Evolutionary conservation across 2,888 invertebrate species (phyloP).

Genomic region (Cryptus viduatorius): DNA sequence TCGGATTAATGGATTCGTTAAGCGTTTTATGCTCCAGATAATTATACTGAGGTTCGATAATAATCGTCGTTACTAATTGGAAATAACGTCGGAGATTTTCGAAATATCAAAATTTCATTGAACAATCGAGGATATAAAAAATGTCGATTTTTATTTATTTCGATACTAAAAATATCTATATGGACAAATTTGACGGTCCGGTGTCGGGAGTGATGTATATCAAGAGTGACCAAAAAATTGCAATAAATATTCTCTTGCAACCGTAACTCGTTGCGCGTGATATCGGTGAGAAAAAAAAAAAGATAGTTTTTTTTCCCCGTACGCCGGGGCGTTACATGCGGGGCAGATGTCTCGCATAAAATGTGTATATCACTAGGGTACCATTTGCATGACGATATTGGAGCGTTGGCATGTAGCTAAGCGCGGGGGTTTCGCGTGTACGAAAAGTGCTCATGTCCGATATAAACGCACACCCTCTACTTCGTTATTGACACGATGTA

Average conservation of each 20-base stretch:
- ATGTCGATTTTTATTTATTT: constrained; percentile 37
- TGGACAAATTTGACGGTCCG: neutral
- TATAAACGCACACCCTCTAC: constrained; percentile 56
- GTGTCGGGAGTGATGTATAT: neutral
- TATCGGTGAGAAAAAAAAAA: constrained; percentile 7
- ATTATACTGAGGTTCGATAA: constrained; percentile 24
- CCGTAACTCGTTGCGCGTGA: neutral
- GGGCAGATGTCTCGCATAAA: constrained; percentile 20
- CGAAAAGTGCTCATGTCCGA: constrained; percentile 60
- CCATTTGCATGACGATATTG: neutral
- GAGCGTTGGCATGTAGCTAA: neutral
- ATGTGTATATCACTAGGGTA: constrained; percentile 1
- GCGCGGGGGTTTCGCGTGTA: constrained; percentile 37
- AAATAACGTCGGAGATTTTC: neutral
- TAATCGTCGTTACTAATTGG: constrained; percentile 50
- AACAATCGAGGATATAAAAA: constrained; percentile 47
- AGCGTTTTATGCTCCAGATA: neutral
- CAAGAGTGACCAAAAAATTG: constrained; percentile 29
- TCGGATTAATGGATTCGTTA: constrained; percentile 1
- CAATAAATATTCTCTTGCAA: constrained; percentile 46
- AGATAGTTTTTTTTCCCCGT: neutral
- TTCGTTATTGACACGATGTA: constrained; percentile 69
- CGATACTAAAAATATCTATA: constrained; percentile 31
- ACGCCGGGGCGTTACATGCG: constrained; percentile 17
- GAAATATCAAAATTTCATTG: constrained; percentile 53